Evolutionary conservation across 2,797 vertebrate species (phyloP).

Genomic region (Micromesistius poutassou): DNA sequence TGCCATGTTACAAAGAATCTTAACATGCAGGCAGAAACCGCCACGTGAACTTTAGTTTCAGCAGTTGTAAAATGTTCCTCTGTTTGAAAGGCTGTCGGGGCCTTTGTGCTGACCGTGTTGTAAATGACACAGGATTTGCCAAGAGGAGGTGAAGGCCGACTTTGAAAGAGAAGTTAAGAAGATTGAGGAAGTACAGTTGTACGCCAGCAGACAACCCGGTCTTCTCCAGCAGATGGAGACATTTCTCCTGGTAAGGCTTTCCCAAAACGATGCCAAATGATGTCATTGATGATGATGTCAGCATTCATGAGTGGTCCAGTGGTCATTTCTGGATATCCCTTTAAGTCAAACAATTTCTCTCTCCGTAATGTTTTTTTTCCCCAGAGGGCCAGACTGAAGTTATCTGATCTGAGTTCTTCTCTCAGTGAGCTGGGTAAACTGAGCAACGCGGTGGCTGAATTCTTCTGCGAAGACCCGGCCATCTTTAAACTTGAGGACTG

Average conservation of each 20-base stretch:
- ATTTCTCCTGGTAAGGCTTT: slow-evolving; percentile 65
- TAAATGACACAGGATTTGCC: slow-evolving; percentile 64
- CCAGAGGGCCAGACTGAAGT: slow-evolving; percentile 69
- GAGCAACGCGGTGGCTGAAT: slow-evolving; percentile 68
- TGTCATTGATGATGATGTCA: too few species aligned
- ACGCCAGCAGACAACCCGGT: slow-evolving; percentile 54
- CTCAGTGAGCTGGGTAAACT: slow-evolving; percentile 56
- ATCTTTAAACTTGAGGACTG: slow-evolving; percentile 77
- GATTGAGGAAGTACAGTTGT: slow-evolving; percentile 62
- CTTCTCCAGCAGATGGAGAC: slow-evolving; percentile 68
- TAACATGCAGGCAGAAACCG: background rate
- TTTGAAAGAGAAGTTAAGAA: slow-evolving; percentile 68
- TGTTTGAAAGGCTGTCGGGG: background rate
- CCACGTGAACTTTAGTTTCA: background rate
- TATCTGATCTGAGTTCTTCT: slow-evolving; percentile 53
- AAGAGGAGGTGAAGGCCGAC: slow-evolving; percentile 73
- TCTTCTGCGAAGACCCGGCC: slow-evolving; percentile 78
- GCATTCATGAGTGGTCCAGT: background rate
- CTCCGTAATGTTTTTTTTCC: background rate
- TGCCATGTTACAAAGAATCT: background rate
- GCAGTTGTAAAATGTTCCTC: background rate
- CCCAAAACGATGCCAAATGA: background rate
- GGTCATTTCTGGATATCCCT: background rate
- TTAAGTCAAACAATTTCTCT: background rate
- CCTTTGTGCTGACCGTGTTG: background rate